Evolutionary conservation across 2,797 vertebrate species (phyloP).

Genomic region (Craterocephalus amniculus): DNA sequence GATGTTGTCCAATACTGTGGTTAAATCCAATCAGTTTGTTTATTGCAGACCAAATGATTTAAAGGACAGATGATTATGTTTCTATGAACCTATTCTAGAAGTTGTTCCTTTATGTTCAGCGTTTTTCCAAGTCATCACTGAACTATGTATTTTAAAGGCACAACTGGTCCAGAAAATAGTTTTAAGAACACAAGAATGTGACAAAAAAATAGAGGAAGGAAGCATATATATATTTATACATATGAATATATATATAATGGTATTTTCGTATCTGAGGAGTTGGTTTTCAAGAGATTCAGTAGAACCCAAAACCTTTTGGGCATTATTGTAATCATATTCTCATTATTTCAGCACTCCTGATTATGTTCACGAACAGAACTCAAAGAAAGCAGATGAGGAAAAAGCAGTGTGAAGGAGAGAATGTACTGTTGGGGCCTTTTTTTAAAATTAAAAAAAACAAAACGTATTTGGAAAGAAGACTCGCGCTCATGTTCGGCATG

Average conservation of each 20-base stretch:
- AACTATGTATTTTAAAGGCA: conserved; percentile 92
- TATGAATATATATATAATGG: conserved; percentile 57
- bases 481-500: neutral
- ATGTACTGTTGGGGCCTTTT: conserved; percentile 19
- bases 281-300: conserved; percentile 79
- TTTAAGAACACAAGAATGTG: conserved; percentile 72
- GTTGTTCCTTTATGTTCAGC: conserved; percentile 93
- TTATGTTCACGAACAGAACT: conserved; percentile 18
- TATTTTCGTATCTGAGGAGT: conserved; percentile 79
- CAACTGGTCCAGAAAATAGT: conserved; percentile 82
- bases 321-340: conserved; percentile 52
- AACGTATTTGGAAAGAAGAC: neutral
- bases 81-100: conserved; percentile 92
- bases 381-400: conserved; percentile 15
- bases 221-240: too few species aligned
- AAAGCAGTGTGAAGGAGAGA: conserved; percentile 26
- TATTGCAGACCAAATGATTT: conserved; percentile 92
- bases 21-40: conserved; percentile 88
- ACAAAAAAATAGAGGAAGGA: conserved; percentile 38
- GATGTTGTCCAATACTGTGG: conserved; percentile 93
- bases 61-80: conserved; percentile 86
- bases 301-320: conserved; percentile 54
- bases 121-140: conserved; percentile 94
- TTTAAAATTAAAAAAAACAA: neutral
- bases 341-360: conserved; percentile 23